These are phyloP conservation scores for Agriopis marginaria DNA, from an alignment of 2,888 invertebrate genomes.

Conservation along the genomic window DNA sequence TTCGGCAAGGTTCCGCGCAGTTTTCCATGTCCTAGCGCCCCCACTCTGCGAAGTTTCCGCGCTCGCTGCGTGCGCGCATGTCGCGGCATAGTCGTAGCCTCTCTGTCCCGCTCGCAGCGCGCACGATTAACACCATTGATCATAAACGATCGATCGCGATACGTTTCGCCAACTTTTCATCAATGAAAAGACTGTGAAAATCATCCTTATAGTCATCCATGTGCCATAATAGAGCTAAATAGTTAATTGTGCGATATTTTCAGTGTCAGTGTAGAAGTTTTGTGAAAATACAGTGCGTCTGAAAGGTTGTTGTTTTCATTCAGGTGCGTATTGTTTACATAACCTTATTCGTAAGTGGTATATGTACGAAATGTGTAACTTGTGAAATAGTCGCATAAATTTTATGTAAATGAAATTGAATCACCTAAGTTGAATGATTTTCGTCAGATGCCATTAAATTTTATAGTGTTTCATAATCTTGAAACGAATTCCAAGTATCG, in stretches of 20 bases:
- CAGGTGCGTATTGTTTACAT: slow-evolving; percentile 35
- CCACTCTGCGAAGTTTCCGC: slow-evolving; percentile 69
- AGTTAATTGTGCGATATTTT: slow-evolving; percentile 26
- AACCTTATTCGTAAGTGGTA: slow-evolving; percentile 21
- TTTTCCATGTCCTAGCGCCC: slow-evolving; percentile 75
- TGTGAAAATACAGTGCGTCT: slow-evolving; percentile 25
- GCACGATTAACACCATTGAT: slow-evolving; percentile 68
- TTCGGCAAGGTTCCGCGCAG: slow-evolving; percentile 63
- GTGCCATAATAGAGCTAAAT: slow-evolving; percentile 30
- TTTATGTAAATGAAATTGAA: slow-evolving; percentile 29
- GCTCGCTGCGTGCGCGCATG: slow-evolving; percentile 46
- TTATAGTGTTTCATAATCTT: slow-evolving; percentile 40
- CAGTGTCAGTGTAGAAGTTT: slow-evolving; percentile 33
- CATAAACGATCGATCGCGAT: slow-evolving; percentile 53
- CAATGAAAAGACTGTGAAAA: slow-evolving; percentile 76
- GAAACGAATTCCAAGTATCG: slow-evolving; percentile 29
- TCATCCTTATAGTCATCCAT: slow-evolving; percentile 31
- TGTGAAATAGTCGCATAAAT: slow-evolving; percentile 23
- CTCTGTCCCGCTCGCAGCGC: slow-evolving; percentile 71
- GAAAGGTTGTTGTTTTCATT: slow-evolving; percentile 31
- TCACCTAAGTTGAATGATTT: slow-evolving; percentile 32
- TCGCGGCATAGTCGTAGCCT: slow-evolving; percentile 63
- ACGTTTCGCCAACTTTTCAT: slow-evolving; percentile 76
- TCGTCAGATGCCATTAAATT: slow-evolving; percentile 40
- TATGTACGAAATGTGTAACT: slow-evolving; percentile 4